These are phyloP conservation scores for Camponotus vicinus DNA, from an alignment of 1,140 invertebrate species.

Conservation along the genomic window DNA sequence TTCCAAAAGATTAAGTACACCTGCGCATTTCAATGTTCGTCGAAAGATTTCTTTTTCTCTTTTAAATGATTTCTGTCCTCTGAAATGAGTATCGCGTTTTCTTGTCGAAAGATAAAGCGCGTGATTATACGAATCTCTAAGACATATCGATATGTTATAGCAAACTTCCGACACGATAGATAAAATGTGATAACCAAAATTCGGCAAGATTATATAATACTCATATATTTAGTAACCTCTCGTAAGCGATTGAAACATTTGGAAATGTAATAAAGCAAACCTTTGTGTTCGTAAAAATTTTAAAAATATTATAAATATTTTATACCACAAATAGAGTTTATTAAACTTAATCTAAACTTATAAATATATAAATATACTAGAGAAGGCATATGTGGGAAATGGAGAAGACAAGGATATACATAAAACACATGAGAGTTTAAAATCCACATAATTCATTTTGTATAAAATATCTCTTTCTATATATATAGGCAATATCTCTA, in stretches of 20 bases:
- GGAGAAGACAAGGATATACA: neutral
- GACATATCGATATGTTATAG: slow-evolving; percentile 52
- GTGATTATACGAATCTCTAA: slow-evolving; percentile 62
- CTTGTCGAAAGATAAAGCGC: slow-evolving; percentile 67
- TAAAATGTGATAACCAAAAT: neutral
- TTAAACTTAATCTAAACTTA: too few relatives aligned
- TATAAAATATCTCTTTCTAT: slow-evolving; percentile 84
- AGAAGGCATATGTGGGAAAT: neutral
- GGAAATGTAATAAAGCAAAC: neutral
- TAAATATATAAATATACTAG: neutral
- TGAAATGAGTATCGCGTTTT: too few relatives aligned
- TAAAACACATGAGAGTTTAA: slow-evolving; percentile 18
- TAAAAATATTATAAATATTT: too few relatives aligned
- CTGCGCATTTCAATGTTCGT: slow-evolving; percentile 42
- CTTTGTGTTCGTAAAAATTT: neutral
- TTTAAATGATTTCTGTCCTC: too few relatives aligned
- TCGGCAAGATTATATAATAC: neutral
- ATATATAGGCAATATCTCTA: slow-evolving; percentile 81
- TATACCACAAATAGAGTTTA: too few relatives aligned
- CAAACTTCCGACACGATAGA: neutral
- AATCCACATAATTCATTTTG: slow-evolving; percentile 82
- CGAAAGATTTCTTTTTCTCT: neutral
- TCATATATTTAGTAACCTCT: neutral
- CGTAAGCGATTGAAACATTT: neutral
- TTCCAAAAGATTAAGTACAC: slow-evolving; percentile 54